Conservation (phyloP, 2,888 invertebrate genomes). For the Clistopyga incitator region DNA sequence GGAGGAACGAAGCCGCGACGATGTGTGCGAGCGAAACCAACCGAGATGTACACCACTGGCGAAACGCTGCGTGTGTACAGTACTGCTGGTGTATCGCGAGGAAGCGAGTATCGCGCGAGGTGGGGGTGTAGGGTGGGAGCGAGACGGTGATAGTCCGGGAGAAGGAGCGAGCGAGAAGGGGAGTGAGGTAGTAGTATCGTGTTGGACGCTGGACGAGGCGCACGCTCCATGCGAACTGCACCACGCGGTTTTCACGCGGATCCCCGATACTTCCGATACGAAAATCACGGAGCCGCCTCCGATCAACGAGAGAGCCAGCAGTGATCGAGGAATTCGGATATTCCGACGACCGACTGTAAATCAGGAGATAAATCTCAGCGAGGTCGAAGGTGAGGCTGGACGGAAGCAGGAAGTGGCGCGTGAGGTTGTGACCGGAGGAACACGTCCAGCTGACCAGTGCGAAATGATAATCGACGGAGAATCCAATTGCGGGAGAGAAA, state of each 20-base stretch:
- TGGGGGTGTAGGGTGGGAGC: conserved; percentile 65
- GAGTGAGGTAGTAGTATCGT: conserved; percentile 82
- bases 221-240: conserved; percentile 81
- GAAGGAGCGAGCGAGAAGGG: conserved; percentile 76
- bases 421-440: conserved; percentile 33
- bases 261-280: conserved; percentile 19
- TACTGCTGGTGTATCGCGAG: conserved; percentile 48
- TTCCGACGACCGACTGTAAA: not conserved
- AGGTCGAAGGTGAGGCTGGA: not conserved
- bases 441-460: not conserved
- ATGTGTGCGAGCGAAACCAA: conserved; percentile 64
- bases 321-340: not conserved
- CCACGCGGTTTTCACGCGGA: conserved; percentile 74
- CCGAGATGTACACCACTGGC: conserved; percentile 15
- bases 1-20: conserved; percentile 68
- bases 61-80: not conserved
- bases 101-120: conserved; percentile 56
- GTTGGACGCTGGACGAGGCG: conserved; percentile 83
- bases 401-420: conserved; percentile 43
- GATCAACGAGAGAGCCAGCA: not conserved
- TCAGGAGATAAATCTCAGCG: not conserved
- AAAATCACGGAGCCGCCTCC: not conserved
- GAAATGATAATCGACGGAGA: not conserved
- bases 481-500: conserved; percentile 4
- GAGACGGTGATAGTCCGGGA: conserved; percentile 74